Evolutionary conservation across 2,888 invertebrate genomes (phyloP), one percentile per base, ranked within the genome.

Genomic region (Pemphredon lugubris): DNA sequence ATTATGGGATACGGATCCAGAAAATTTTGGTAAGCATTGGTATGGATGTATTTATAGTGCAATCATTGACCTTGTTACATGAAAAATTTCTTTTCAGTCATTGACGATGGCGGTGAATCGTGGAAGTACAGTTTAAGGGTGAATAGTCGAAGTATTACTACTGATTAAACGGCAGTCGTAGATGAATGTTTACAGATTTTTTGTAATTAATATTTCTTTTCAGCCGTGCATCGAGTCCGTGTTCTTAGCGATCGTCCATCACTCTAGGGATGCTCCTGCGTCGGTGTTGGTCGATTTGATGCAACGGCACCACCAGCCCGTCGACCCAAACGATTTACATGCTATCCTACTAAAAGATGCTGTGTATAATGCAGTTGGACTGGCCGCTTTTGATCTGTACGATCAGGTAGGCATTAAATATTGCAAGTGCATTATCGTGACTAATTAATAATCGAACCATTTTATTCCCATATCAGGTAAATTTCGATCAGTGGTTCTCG

Each of bases 401-500:
- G 97, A 98, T 87, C 96, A 97, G 89, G 95, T 86, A 69, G 37
- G 57, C 26, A 34, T 7, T 3, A 55, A 45, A 3, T 51, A 47
- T 57, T 42, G 16, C 9, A 32, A 39, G 5, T 14, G 18, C 20
- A 18, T 23, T 3, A 18, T 30, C n/a, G 0, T 66, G 60, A 61
- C 11, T 1, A 16, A 20, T 55, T 40, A 55, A 45, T 63, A 45
- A 64, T 61, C 2, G 9, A 79, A 16, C 37, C 26, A 61, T 57
- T 39, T 7, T 23, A 20, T 16, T 59, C 72, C 50, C 75, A 63
- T 68, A 64, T 40, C 64, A 95, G 93, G 93, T 98, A 37, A 96
- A 98, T 89, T 98, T 98, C 90, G 97, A 98, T 89, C 93, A 94
- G 81, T 98, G 98, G 98, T 96, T 98, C 83, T 93, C 93, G 11